These are phyloP conservation scores for Upupa epops DNA, from an alignment of 2,113 vertebrate genomes.

Conservation along the genomic window DNA sequence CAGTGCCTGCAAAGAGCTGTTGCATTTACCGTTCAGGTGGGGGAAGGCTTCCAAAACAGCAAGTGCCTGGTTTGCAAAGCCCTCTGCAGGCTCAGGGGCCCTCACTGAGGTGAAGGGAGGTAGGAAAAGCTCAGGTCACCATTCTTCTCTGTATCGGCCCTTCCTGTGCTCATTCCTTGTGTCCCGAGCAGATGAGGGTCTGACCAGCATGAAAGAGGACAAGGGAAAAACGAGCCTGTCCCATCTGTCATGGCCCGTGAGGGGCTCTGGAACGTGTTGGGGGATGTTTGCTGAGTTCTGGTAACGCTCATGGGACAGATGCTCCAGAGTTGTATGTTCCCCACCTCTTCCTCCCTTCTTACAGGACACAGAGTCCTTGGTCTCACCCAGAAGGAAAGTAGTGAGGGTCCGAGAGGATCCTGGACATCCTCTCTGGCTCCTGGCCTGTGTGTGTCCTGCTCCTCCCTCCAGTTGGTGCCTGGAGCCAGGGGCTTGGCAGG, in stretches of 20 bases:
- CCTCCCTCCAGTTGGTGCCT: no score
- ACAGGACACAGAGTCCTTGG: background rate
- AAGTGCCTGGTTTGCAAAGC: background rate
- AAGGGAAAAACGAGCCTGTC: background rate
- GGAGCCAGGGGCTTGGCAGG: background rate
- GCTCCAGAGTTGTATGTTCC: background rate
- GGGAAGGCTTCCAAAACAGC: background rate
- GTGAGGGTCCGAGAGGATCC: background rate
- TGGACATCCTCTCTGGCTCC: no score
- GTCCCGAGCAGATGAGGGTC: no score
- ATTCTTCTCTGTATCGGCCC: no score
- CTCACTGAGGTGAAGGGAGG: background rate
- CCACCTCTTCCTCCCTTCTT: background rate
- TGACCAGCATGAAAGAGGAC: background rate
- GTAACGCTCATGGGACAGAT: background rate
- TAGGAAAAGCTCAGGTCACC: background rate
- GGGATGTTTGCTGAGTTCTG: background rate
- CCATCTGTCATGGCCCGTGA: background rate
- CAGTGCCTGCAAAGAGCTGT: background rate
- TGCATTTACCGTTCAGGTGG: background rate
- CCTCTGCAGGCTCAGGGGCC: background rate
- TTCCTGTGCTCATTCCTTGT: fast-evolving
- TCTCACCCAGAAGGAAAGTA: background rate
- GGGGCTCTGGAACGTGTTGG: background rate
- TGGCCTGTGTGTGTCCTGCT: background rate